Evolutionary conservation across 2,888 invertebrate species (phyloP).

Genomic region (Cistogaster globosa): DNA sequence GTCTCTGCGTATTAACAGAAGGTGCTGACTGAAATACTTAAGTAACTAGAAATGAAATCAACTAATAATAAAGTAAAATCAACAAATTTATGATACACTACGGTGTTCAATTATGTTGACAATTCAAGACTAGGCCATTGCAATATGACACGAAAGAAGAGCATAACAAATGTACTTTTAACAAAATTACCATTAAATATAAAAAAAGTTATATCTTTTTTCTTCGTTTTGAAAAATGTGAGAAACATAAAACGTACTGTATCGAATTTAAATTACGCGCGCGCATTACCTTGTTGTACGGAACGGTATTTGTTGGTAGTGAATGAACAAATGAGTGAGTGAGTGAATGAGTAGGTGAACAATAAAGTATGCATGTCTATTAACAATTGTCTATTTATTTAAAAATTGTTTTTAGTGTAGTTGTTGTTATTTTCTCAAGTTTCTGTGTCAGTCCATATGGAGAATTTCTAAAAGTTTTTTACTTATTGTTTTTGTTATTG

Average conservation of each 20-base stretch:
- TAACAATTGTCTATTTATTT: conserved; percentile 45
- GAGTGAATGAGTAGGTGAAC: conserved; percentile 1
- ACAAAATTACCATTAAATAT: conserved; percentile 17
- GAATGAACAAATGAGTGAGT: conserved; percentile 11
- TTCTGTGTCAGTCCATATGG: conserved; percentile 68
- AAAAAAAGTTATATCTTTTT: conserved; percentile 13
- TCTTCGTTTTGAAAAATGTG: conserved; percentile 22
- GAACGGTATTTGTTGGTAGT: conserved; percentile 24
- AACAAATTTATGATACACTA: conserved; percentile 51
- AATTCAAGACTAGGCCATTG: conserved; percentile 46
- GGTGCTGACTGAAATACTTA: conserved; percentile 42
- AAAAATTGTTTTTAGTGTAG: conserved; percentile 3
- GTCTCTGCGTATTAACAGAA: not conserved
- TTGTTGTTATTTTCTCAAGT: conserved; percentile 58
- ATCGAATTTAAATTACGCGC: conserved; percentile 67
- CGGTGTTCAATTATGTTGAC: conserved; percentile 53
- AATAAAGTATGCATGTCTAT: conserved; percentile 28
- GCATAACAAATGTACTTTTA: conserved; percentile 15
- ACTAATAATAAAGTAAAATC: conserved; percentile 44
- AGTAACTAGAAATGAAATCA: conserved; percentile 12
- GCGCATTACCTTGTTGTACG: conserved; percentile 62
- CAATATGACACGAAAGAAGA: conserved; percentile 42
- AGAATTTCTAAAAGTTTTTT: conserved; percentile 61
- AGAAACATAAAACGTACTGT: conserved; percentile 34
- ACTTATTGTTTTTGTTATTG: conserved; percentile 26